Conservation (phyloP, 2,797 vertebrate species). For the Danio jaintianensis region DNA sequence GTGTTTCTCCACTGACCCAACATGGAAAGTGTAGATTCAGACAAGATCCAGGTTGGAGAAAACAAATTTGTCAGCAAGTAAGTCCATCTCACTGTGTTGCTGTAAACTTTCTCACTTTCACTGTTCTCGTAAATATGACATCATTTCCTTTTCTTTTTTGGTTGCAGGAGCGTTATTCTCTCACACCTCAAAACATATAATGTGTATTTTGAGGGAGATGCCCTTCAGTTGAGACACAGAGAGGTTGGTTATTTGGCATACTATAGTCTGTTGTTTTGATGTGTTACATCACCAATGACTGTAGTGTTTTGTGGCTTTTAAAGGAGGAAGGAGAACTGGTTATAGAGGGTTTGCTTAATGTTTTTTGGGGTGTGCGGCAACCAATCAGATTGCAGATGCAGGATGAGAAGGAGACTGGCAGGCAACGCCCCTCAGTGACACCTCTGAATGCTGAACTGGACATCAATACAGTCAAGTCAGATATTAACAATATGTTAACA, state of each 20-base stretch:
- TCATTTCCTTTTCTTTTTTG: constrained; percentile 35
- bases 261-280: neutral
- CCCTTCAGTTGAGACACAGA: constrained; percentile 92
- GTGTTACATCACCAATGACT: neutral
- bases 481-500: constrained; percentile 23
- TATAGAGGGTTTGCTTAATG: constrained; percentile 94
- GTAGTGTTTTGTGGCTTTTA: constrained; percentile 14
- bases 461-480: neutral
- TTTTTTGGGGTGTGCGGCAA: constrained; percentile 93
- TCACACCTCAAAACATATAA: constrained; percentile 94
- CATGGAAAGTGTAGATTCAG: constrained; percentile 50
- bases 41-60: constrained; percentile 86
- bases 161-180: constrained; percentile 85
- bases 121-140: neutral
- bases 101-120: neutral
- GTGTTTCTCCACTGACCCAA: neutral
- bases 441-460: constrained; percentile 65
- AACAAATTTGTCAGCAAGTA: constrained; percentile 96
- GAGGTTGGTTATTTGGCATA: constrained; percentile 77
- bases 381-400: constrained; percentile 99
- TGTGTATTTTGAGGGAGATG: constrained; percentile 94
- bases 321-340: constrained; percentile 96
- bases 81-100: constrained; percentile 61
- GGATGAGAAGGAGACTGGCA: constrained; percentile 91
- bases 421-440: constrained; percentile 89